Percentiles rank a stretch among this genome's conserved stretches.
These are phyloP conservation scores for Limanda limanda DNA, from an alignment of 2,113 vertebrate species.

Conservation along the genomic window DNA sequence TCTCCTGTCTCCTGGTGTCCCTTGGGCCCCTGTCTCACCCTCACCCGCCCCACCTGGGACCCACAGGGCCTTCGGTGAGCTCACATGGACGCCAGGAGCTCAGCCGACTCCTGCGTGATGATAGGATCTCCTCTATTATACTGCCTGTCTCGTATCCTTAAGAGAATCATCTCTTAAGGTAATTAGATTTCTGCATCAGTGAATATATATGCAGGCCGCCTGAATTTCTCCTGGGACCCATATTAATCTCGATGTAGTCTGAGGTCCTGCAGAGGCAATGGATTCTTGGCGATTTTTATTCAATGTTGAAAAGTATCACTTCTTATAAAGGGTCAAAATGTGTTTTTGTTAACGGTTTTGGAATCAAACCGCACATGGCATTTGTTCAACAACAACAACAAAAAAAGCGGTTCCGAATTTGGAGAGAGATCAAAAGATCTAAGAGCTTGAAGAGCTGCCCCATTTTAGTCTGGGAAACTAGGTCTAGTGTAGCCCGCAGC, in stretches of 20 bases:
- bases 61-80: slow-evolving; percentile 45
- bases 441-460: slow-evolving; percentile 69
- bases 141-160: slow-evolving; percentile 78
- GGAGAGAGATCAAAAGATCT: slow-evolving; percentile 60
- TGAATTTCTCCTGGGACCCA: slow-evolving; percentile 72
- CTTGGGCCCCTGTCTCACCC: slow-evolving; percentile 39
- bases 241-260: slow-evolving; percentile 69
- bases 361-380: background rate
- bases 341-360: slow-evolving; percentile 14
- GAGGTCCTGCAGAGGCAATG: slow-evolving; percentile 25
- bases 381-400: slow-evolving; percentile 24
- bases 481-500: slow-evolving; percentile 83
- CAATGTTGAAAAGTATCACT: background rate
- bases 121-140: slow-evolving; percentile 64
- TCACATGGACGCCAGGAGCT: slow-evolving; percentile 59
- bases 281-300: slow-evolving; percentile 14
- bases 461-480: slow-evolving; percentile 80
- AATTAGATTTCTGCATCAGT: slow-evolving; percentile 86
- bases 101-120: slow-evolving; percentile 61
- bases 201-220: slow-evolving; percentile 76
- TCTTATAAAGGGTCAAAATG: background rate
- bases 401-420: slow-evolving; percentile 45
- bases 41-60: slow-evolving; percentile 71
- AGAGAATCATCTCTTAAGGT: slow-evolving; percentile 83
- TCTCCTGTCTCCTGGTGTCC: slow-evolving; percentile 33